Base-by-base conservation (phyloP, 1,140 invertebrate genomes). In the Polypedilum vanderplanki region DNA sequence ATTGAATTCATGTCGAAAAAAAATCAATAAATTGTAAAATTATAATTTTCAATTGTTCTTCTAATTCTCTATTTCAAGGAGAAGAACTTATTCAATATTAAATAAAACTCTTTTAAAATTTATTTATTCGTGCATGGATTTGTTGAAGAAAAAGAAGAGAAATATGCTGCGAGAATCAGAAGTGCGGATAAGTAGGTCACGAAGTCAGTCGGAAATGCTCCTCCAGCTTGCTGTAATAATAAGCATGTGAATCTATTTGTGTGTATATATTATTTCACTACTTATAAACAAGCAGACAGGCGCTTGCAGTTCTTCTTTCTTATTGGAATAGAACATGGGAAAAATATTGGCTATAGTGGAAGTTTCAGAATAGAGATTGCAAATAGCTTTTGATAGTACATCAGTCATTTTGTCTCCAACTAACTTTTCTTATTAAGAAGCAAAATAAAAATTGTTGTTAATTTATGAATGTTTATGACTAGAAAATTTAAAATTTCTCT, bases 11-110 rank as follows among this genome's bases (percentile, higher is more conserved):
- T 15, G 46, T 12, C 12, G 41, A 46, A 46, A 15, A 33, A 57
- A 57, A 57, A 70, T 70, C 65, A 70, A 70, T 70, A 70, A 70
- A 18, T 70, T 70, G 15, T 12, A 57, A 57, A 57, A 57, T 57
- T 57, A 12, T 57, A 57, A 57, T 15, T 57, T 15, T 57, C n/a
- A 57, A 4, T 15, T 57, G 3, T 57, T 57, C n/a, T 57, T 57
- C n/a, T 57, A 57, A 15, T 57, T 15, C 15, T 57, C 46, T 57
- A 57, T 57, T 57, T 57, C 10, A n/a, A 15, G 5, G 24, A n/a
- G 3, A 15, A 57, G 46, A 57, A 4, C 4, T 57, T 57, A n/a
- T n/a, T 57, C 46, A 57, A 57, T 57, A n/a, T 15, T 57, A 8
- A 10, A 2, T 46, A 46, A 46, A 46, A 46, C 15, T 8, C 9